A percentile compares a stretch with the other conserved stretches of the same genome.
Evolutionary conservation across 2,888 invertebrate species (phyloP).

Genomic region (Scelioninae gen. 1): DNA sequence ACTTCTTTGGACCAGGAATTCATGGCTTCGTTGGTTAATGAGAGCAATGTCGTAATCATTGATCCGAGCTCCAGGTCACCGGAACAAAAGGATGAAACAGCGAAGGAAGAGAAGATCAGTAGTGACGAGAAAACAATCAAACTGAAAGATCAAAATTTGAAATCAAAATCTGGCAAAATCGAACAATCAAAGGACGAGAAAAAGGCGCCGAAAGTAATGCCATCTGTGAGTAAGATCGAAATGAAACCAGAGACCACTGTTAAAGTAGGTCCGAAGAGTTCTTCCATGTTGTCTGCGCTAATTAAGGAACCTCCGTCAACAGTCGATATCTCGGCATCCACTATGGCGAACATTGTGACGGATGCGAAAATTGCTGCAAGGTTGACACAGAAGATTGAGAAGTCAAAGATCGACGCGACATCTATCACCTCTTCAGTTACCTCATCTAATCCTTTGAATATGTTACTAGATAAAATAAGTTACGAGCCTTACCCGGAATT

Average conservation of each 20-base stretch:
- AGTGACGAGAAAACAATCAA: conserved; percentile 65
- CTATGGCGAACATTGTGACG: conserved; percentile 77
- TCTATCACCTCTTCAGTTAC: conserved; percentile 4
- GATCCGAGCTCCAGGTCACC: conserved; percentile 87
- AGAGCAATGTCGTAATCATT: conserved; percentile 88
- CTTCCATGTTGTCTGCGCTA: conserved; percentile 56
- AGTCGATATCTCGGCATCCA: conserved; percentile 51
- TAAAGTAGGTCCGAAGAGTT: conserved; percentile 26
- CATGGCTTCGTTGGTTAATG: conserved; percentile 83
- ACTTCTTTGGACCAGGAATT: conserved; percentile 84
- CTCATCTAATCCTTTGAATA: conserved; percentile 49
- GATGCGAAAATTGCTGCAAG: conserved; percentile 81
- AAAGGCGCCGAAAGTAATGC: neutral
- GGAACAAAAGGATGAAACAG: conserved; percentile 86
- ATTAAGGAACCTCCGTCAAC: conserved; percentile 38
- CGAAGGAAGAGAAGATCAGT: too few species aligned
- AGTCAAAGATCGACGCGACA: conserved; percentile 28
- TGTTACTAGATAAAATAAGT: conserved; percentile 61
- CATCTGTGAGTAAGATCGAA: conserved; percentile 11
- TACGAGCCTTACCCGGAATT: conserved; percentile 57
- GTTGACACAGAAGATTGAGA: conserved; percentile 76
- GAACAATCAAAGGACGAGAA: conserved; percentile 55
- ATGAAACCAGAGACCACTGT: neutral
- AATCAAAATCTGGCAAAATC: conserved; percentile 25
- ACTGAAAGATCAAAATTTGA: conserved; percentile 55